Base-by-base conservation (phyloP, 2,888 invertebrate species). In the Euplagia quadripunctaria region DNA sequence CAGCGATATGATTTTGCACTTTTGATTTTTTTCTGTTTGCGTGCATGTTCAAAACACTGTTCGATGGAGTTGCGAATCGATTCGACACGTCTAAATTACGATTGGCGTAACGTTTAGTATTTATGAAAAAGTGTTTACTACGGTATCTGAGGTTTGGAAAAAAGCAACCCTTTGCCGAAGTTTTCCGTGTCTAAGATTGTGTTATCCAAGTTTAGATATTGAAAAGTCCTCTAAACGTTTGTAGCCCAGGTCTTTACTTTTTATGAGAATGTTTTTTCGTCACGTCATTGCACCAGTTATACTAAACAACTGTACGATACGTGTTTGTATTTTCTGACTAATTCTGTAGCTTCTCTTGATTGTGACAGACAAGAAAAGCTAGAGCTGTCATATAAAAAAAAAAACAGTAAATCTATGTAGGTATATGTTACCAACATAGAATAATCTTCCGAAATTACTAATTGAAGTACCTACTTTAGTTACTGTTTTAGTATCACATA, bases 1-100 rank as follows among this genome's bases (percentile, higher is more conserved):
- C 94, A 92, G 93, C 94, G 92, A 94, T 95, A 95, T 95, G 95
- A 95, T 94, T 94, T 94, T 93, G 95, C 95, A 94, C 90, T 94
- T 95, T 94, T 93, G 89, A 87, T 86, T 89, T 86, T 89, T 89
- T 87, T 86, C 87, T 88, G 87, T 91, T 90, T 92, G 87, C 85
- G 86, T 89, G 90, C 90, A 87, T 92, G 93, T 92, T 94, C 94
- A 92, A 88, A 92, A 91, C 92, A 91, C 87, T 90, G 90, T 87
- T 89, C 86, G 82, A 85, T 87, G 89, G 92, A 91, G 87, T 86
- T 87, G 84, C 83, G 86, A 93, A 92, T 89, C 84, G 86, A 92
- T 91, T 90, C 83, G 88, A 88, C 83, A 87, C 88, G 87, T 82
- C 78, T 74, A 86, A 87, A 86, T 88, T 86, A 76, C 75, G 61